Conservation (phyloP, 2,797 vertebrate species). For the Alauda arvensis region DNA sequence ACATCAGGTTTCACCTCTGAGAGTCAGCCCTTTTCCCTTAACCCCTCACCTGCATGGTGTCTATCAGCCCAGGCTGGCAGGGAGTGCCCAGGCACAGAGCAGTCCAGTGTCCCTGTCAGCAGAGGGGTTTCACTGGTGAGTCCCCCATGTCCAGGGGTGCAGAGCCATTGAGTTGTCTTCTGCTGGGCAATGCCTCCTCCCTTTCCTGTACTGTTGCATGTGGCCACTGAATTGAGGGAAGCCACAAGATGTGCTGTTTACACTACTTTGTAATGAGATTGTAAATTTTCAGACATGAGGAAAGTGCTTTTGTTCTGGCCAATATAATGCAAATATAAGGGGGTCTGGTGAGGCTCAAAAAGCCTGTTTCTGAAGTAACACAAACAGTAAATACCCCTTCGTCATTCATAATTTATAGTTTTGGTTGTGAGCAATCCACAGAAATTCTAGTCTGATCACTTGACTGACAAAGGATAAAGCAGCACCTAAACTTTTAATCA, state of each 20-base stretch:
- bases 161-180: accelerated
- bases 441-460: background rate
- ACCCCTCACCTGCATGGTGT: accelerated
- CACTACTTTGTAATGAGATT: background rate
- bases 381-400: background rate
- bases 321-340: background rate
- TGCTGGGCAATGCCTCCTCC: background rate
- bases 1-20: background rate
- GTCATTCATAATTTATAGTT: background rate
- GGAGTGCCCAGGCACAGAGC: accelerated
- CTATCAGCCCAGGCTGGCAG: background rate
- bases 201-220: background rate
- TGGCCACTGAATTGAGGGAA: background rate
- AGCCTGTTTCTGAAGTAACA: background rate
- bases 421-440: background rate
- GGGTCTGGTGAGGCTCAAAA: background rate
- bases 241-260: background rate
- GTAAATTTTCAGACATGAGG: background rate
- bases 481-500: background rate
- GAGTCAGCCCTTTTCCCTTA: background rate
- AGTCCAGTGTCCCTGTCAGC: accelerated
- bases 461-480: background rate
- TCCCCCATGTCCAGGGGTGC: accelerated
- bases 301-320: background rate
- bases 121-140: background rate